Evolutionary conservation across 2,888 invertebrate species (phyloP), one percentile per base, ranked within the genome.

Genomic region (Melikaiella ostensackeni): DNA sequence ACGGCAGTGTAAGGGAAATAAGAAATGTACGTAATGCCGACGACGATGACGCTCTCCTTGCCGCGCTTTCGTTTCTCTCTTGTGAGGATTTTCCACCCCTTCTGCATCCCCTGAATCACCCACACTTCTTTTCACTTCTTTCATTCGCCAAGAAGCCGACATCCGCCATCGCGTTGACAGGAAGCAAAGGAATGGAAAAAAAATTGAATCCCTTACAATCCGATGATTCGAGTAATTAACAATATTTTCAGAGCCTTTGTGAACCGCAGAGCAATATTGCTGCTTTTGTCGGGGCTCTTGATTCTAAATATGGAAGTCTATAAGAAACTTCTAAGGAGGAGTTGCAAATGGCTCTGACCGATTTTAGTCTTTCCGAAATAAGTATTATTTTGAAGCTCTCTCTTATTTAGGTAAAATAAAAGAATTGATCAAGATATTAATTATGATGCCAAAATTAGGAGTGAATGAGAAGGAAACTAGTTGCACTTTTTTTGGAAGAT

Each of bases 1-100:
- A 73, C 75, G 64, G 74, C 79, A 78, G 84, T 83, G 84, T 79
- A 82, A 81, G 81, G 80, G 84, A 85, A 84, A 83, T 83, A 85
- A 84, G 84, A 85, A 78, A 78, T 74, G 74, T 55, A 42, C 57
- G 70, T 46, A 74, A 59, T 70, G 70, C 30, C 50, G 30, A 42
- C 70, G 70, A 70, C 70, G 70, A 70, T 30, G 50, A 33, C 46
- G 70, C 70, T 50, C 70, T 50, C 50, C 70, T 70, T 50, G 46
- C 50, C n/a, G 59, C 61, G 59, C 35, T 35, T 55, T 74, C 57
- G 50, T 55, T 59, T 74, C 59, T 59, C 38, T 38, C 33, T 16
- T 61, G 61, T 59, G 57, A 55, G 30, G 76, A 64, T 75, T 33
- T 30, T 21, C 42, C 38, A 55, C 62, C 35, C 35, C 59, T 27